Evolutionary conservation across 2,797 vertebrate species (phyloP).

Genomic region (Sebastes minor): DNA sequence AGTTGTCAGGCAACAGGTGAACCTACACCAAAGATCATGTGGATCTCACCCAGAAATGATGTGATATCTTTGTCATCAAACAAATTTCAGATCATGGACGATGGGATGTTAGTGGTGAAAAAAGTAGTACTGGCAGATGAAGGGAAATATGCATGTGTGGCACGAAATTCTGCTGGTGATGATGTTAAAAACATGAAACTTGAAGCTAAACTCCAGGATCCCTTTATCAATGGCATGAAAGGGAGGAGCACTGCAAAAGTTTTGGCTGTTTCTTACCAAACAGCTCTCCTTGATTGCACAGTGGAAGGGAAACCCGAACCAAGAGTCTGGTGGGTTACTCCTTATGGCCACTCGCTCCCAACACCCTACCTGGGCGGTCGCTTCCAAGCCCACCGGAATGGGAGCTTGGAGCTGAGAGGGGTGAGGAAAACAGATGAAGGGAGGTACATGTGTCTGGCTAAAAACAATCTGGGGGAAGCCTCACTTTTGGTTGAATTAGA

Average conservation of each 20-base stretch:
- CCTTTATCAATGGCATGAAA: conserved; percentile 74
- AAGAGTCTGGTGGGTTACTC: conserved; percentile 79
- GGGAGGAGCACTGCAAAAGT: conserved; percentile 66
- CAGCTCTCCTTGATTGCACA: conserved; percentile 77
- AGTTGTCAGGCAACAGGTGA: conserved; percentile 80
- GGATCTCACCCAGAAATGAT: conserved; percentile 82
- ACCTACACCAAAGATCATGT: conserved; percentile 75
- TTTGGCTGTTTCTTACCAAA: conserved; percentile 82
- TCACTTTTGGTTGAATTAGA: conserved; percentile 79
- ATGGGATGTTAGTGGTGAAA: conserved; percentile 78
- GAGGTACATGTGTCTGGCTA: conserved; percentile 78
- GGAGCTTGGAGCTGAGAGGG: conserved; percentile 83
- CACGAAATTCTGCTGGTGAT: conserved; percentile 79
- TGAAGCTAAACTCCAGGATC: conserved; percentile 75
- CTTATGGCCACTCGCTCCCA: conserved; percentile 76
- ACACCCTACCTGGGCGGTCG: conserved; percentile 81
- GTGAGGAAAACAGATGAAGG: conserved; percentile 84
- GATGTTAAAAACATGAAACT: conserved; percentile 80
- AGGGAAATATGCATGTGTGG: conserved; percentile 84
- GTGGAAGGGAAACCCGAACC: conserved; percentile 83
- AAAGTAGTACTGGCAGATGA: conserved; percentile 74
- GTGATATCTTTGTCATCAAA: conserved; percentile 70
- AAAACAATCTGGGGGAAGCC: conserved; percentile 80
- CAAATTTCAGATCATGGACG: conserved; percentile 71
- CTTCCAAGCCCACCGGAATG: conserved; percentile 84